Conservation (phyloP, 2,797 vertebrate genomes). For the Rhincodon typus region DNA sequence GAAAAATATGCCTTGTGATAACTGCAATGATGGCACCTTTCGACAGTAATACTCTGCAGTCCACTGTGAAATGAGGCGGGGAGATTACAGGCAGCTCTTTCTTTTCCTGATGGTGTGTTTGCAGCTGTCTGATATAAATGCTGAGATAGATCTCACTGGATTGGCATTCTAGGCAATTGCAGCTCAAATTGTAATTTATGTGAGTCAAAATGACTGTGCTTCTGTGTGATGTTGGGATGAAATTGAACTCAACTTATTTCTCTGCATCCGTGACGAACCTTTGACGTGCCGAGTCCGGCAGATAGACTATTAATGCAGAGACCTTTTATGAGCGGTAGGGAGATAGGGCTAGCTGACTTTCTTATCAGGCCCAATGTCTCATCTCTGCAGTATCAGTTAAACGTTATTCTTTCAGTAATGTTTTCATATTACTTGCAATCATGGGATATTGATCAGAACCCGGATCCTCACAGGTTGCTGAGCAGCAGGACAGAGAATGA, state of each 20-base stretch:
- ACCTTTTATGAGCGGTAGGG: neutral
- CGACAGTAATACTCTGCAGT: slow-evolving; percentile 15
- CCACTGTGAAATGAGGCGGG: slow-evolving; percentile 30
- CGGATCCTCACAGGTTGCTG: neutral
- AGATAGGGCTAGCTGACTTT: slow-evolving; percentile 24
- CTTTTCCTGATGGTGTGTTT: slow-evolving; percentile 22
- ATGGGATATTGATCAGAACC: slow-evolving; percentile 29
- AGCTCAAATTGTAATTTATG: slow-evolving; percentile 32
- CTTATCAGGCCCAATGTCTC: neutral
- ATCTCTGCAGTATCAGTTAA: neutral
- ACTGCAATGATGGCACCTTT: neutral
- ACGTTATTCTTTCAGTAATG: slow-evolving; percentile 32
- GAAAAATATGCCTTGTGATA: slow-evolving; percentile 25
- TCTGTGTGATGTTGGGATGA: slow-evolving; percentile 31
- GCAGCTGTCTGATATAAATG: slow-evolving; percentile 23
- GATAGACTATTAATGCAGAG: slow-evolving; percentile 12
- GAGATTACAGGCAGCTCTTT: neutral
- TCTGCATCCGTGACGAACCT: slow-evolving; percentile 32
- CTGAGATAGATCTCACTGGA: slow-evolving; percentile 19
- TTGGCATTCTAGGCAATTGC: slow-evolving; percentile 11
- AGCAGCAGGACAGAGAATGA: neutral
- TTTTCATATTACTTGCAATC: slow-evolving; percentile 35
- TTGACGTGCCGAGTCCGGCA: neutral
- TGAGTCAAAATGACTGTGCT: slow-evolving; percentile 8
- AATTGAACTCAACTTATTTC: slow-evolving; percentile 37